Percentiles rank a stretch among this genome's conserved stretches.
Conservation (phyloP, 1,140 invertebrate species). For the Scaptodrosophila lebanonensis region DNA sequence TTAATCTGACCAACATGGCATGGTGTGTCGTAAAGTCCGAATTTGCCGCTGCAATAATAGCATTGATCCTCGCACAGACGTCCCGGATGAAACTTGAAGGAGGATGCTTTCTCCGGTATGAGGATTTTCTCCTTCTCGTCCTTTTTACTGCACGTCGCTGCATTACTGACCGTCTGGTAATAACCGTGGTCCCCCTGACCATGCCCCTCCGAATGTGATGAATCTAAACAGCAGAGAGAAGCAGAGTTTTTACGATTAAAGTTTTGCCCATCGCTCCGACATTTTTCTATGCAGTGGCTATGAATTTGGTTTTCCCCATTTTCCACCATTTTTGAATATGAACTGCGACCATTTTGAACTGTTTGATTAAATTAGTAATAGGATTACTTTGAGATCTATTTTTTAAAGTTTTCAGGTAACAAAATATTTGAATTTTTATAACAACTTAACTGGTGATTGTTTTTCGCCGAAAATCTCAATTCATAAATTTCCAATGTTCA, state of each 20-base stretch:
- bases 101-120: slow-evolving; percentile 90
- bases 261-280: too few species aligned
- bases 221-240: slow-evolving; percentile 29
- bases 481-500: too few species aligned
- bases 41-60: slow-evolving; percentile 90
- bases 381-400: too few species aligned
- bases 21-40: slow-evolving; percentile 89
- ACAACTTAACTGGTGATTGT: too few species aligned
- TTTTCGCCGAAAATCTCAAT: too few species aligned
- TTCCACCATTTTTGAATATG: too few species aligned
- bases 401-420: too few species aligned
- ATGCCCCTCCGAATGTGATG: slow-evolving; percentile 67
- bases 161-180: slow-evolving; percentile 69
- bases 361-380: too few species aligned
- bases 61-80: slow-evolving; percentile 88
- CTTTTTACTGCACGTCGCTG: slow-evolving; percentile 79
- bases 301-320: too few species aligned
- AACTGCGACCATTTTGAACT: too few species aligned
- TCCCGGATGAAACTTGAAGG: slow-evolving; percentile 89
- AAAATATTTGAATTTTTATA: too few species aligned
- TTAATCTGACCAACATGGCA: slow-evolving; percentile 91
- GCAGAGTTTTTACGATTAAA: neutral
- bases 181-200: slow-evolving; percentile 41
- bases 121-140: slow-evolving; percentile 83
- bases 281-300: neutral